These are phyloP conservation scores for Drosophila eohydei DNA, from an alignment of 2,888 invertebrate genomes.

Conservation along the genomic window DNA sequence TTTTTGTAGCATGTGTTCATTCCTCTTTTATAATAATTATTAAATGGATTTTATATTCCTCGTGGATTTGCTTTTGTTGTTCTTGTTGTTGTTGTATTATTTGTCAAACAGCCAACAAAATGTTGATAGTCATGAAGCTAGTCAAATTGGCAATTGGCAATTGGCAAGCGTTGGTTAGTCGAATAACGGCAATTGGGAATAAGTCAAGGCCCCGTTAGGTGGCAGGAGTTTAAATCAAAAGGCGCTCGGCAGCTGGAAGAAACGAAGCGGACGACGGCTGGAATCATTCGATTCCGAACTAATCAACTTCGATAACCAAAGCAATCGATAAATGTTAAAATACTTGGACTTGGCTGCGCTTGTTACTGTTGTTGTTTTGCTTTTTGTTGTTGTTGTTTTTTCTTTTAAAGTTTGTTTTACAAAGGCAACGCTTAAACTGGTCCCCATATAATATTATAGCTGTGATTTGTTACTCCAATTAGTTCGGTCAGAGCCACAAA, in stretches of 20 bases:
- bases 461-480: slow-evolving; percentile 19
- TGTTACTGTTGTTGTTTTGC: not conserved
- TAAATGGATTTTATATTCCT: slow-evolving; percentile 43
- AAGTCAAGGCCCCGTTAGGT: not conserved
- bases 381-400: not conserved
- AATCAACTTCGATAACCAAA: not conserved
- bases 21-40: slow-evolving; percentile 22
- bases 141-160: slow-evolving; percentile 64
- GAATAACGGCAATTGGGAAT: slow-evolving; percentile 11
- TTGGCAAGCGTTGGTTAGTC: slow-evolving; percentile 54
- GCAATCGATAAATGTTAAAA: not conserved
- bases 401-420: not conserved
- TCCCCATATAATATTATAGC: slow-evolving; percentile 60
- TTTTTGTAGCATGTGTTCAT: slow-evolving; percentile 45
- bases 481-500: too few relatives aligned
- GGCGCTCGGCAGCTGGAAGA: not conserved
- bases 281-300: too few relatives aligned
- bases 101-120: slow-evolving; percentile 81
- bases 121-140: slow-evolving; percentile 71
- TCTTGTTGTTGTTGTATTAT: slow-evolving; percentile 58
- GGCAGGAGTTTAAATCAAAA: slow-evolving; percentile 39
- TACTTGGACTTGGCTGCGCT: slow-evolving; percentile 3
- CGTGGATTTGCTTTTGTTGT: slow-evolving; percentile 29
- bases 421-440: slow-evolving; percentile 74
- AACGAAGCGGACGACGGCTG: not conserved